A percentile compares a stretch with the other conserved stretches of the same genome.
Conservation (phyloP, 2,888 invertebrate species). For the Eulithis prunata region DNA sequence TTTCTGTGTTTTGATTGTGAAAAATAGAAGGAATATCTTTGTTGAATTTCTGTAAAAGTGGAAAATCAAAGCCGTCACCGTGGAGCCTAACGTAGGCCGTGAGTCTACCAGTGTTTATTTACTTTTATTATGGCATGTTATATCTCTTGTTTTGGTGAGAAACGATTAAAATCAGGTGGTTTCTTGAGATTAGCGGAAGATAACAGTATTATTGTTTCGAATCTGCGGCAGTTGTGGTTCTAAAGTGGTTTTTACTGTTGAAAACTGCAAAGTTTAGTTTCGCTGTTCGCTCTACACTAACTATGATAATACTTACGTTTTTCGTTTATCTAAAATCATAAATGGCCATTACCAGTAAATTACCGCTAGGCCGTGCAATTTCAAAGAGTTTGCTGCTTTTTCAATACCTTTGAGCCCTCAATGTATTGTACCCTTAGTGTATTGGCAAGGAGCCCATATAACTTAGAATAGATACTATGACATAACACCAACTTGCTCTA, state of each 20-base stretch:
- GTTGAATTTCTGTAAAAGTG: constrained; percentile 1
- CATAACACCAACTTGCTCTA: neutral
- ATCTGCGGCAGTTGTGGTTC: no score
- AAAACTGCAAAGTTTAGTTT: no score
- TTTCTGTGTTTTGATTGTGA: neutral
- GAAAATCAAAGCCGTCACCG: constrained; percentile 49
- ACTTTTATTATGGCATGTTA: constrained; percentile 28
- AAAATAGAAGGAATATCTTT: neutral
- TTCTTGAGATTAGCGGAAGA: neutral
- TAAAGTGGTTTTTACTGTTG: no score
- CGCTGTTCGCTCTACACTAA: no score
- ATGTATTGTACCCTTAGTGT: neutral
- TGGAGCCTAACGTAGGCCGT: constrained; percentile 75
- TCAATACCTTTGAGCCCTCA: no score
- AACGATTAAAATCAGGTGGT: constrained; percentile 21
- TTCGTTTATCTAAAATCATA: no score
- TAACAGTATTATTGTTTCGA: no score
- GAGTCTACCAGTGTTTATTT: constrained; percentile 43
- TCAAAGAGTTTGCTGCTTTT: no score
- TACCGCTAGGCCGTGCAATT: no score
- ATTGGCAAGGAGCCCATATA: neutral
- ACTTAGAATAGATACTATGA: neutral
- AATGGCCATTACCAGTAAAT: no score
- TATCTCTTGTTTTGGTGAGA: constrained; percentile 32
- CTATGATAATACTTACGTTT: no score